These are phyloP conservation scores for Falcaria lacertinaria DNA, from an alignment of 2,888 invertebrate genomes.

Conservation along the genomic window DNA sequence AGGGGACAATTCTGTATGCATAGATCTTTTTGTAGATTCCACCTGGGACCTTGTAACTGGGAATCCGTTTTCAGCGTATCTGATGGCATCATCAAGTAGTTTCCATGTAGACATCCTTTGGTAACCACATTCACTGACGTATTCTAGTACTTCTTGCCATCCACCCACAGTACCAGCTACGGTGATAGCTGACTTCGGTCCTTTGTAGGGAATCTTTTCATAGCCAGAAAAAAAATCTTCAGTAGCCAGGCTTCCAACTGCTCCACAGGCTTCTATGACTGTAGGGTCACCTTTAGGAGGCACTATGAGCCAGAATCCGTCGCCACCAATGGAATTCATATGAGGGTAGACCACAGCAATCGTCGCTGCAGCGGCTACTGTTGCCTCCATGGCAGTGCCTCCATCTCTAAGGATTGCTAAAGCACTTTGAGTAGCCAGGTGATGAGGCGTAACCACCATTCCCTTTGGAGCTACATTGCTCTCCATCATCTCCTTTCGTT, in stretches of 20 bases:
- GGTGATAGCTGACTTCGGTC: slow-evolving; percentile 57
- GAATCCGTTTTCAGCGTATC: slow-evolving; percentile 60
- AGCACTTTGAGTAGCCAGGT: slow-evolving; percentile 65
- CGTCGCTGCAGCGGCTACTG: slow-evolving; percentile 65
- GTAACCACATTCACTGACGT: slow-evolving; percentile 58
- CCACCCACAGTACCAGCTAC: slow-evolving; percentile 67
- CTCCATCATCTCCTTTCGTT: slow-evolving; percentile 31
- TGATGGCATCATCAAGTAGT: slow-evolving; percentile 57
- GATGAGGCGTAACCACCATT: slow-evolving; percentile 70
- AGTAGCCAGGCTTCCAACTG: slow-evolving; percentile 55
- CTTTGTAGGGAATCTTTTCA: slow-evolving; percentile 46
- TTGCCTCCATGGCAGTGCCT: slow-evolving; percentile 68
- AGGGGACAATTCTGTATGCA: slow-evolving; percentile 11
- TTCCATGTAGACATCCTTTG: slow-evolving; percentile 40
- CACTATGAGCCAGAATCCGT: slow-evolving; percentile 65
- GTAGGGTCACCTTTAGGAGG: slow-evolving; percentile 59
- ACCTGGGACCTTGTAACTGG: slow-evolving; percentile 45
- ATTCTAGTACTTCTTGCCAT: slow-evolving; percentile 66
- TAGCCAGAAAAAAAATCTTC: slow-evolving; percentile 42
- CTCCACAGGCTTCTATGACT: slow-evolving; percentile 64
- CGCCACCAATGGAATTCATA: slow-evolving; percentile 68
- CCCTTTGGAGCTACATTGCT: slow-evolving; percentile 47
- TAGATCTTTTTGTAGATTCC: slow-evolving; percentile 7
- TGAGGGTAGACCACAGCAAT: slow-evolving; percentile 66
- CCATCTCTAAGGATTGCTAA: slow-evolving; percentile 55